Conservation (phyloP, 2,797 vertebrate species). For the Mustela erminea region DNA sequence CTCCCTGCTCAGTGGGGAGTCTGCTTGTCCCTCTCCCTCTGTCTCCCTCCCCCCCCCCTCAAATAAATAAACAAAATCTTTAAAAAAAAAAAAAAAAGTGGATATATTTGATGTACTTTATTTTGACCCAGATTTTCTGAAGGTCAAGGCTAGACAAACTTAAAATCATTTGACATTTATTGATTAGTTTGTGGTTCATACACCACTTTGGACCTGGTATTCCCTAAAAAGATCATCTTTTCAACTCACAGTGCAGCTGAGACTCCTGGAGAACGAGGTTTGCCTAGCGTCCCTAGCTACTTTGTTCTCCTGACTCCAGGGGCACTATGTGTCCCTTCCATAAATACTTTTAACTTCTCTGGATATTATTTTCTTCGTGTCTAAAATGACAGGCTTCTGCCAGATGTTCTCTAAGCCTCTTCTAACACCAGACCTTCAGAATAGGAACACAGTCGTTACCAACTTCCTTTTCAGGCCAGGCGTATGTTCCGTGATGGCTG, state of each 20-base stretch:
- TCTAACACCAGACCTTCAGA: neutral
- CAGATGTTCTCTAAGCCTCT: neutral
- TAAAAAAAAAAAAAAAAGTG: neutral
- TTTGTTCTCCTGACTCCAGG: neutral
- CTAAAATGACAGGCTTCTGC: slow-evolving; percentile 18
- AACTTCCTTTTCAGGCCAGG: neutral
- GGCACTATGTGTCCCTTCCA: neutral
- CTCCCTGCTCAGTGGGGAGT: neutral
- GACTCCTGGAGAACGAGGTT: neutral
- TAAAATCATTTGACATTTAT: slow-evolving; percentile 15
- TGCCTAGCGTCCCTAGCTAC: neutral
- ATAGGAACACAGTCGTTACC: neutral
- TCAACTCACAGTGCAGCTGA: neutral
- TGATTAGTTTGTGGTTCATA: neutral
- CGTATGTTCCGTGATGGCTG: neutral
- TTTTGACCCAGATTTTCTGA: slow-evolving; percentile 17
- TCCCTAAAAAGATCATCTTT: slow-evolving; percentile 36
- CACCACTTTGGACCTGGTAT: neutral
- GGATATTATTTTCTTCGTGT: neutral
- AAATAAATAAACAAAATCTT: neutral
- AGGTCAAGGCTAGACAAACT: neutral
- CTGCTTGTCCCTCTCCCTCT: neutral
- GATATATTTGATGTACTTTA: neutral
- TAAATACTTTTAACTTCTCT: neutral
- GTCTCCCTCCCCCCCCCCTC: no score